A percentile compares a stretch with the other conserved stretches of the same genome.
Evolutionary conservation across 2,113 vertebrate species (phyloP).

Genomic region (Anser cygnoides): DNA sequence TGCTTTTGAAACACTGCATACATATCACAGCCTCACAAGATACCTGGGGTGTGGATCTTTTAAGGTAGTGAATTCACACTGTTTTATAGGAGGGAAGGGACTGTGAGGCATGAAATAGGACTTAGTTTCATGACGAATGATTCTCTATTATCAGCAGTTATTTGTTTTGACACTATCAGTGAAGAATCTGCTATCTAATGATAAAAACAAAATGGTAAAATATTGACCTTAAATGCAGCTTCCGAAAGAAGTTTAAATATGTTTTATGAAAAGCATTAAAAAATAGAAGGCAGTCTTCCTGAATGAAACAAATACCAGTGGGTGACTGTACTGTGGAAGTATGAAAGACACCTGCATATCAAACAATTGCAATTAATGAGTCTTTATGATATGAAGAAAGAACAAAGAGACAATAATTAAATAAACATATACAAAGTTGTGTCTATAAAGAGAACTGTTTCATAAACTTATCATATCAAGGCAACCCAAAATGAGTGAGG

Average conservation of each 20-base stretch:
- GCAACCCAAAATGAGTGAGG: background rate
- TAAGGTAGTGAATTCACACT: background rate
- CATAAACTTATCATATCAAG: background rate
- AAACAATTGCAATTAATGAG: background rate
- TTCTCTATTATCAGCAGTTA: background rate
- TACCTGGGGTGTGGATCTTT: background rate
- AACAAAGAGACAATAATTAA: background rate
- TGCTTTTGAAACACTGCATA: background rate
- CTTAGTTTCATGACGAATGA: background rate
- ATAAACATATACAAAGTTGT: background rate
- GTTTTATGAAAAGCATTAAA: background rate
- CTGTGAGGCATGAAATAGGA: background rate
- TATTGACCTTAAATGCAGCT: background rate
- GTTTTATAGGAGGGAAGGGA: background rate
- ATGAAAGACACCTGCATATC: background rate
- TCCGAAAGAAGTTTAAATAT: background rate
- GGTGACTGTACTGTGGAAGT: background rate
- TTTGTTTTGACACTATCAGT: background rate
- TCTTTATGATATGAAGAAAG: background rate
- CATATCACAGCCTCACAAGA: background rate
- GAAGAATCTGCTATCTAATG: background rate
- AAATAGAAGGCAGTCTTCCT: background rate
- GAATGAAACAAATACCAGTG: background rate
- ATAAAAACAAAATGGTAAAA: background rate
- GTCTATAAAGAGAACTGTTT: background rate